These are phyloP conservation scores for Drosophila lowei DNA, from an alignment of 1,140 invertebrate genomes.

Conservation along the genomic window DNA sequence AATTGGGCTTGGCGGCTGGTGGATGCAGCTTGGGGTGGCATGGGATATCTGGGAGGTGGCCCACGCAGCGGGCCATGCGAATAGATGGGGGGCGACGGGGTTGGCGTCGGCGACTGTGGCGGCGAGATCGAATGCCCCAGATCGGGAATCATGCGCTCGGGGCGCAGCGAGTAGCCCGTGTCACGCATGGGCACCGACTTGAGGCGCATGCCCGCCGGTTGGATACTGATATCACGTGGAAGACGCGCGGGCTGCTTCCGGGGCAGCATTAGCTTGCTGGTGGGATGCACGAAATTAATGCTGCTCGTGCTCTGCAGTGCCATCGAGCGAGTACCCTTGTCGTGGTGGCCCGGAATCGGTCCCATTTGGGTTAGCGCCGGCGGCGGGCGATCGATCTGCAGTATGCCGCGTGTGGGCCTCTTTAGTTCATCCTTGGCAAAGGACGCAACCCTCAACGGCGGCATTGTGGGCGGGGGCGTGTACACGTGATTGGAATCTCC, in stretches of 20 bases:
- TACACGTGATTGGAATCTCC: not conserved
- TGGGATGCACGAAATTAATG: conserved; percentile 67
- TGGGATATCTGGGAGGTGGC: conserved; percentile 39
- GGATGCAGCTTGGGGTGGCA: conserved; percentile 26
- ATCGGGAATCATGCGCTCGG: conserved; percentile 69
- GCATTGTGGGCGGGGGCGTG: conserved; percentile 30
- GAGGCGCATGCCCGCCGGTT: conserved; percentile 50
- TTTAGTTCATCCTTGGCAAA: conserved; percentile 38
- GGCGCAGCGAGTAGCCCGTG: conserved; percentile 62
- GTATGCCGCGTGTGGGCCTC: conserved; percentile 46
- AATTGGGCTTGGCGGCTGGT: conserved; percentile 61
- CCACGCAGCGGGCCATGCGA: conserved; percentile 14
- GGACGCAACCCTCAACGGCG: conserved; percentile 55
- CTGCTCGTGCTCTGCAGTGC: conserved; percentile 56
- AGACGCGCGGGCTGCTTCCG: conserved; percentile 53
- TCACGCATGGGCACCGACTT: conserved; percentile 67
- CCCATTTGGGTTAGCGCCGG: conserved; percentile 28
- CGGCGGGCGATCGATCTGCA: conserved; percentile 60
- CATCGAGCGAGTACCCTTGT: conserved; percentile 37
- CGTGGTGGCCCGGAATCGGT: not conserved
- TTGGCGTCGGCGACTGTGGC: conserved; percentile 59
- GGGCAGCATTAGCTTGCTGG: conserved; percentile 65
- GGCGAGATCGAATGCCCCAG: conserved; percentile 57
- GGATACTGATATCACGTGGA: conserved; percentile 53
- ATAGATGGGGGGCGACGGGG: conserved; percentile 11